Percentiles rank a stretch among this genome's conserved stretches.
Evolutionary conservation across 1,140 invertebrate genomes (phyloP).

Genomic region (Gerris buenoi): DNA sequence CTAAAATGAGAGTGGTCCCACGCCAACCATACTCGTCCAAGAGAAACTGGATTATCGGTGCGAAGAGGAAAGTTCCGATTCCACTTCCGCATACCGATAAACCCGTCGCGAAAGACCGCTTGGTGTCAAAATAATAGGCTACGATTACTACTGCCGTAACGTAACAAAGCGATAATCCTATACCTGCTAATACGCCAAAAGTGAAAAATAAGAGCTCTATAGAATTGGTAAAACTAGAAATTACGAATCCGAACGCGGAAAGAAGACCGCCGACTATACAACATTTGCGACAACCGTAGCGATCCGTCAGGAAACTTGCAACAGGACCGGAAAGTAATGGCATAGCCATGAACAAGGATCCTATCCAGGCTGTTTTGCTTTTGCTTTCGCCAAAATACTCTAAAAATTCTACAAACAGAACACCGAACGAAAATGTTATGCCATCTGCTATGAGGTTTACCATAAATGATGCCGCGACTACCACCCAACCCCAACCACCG

Average conservation of each 20-base stretch:
- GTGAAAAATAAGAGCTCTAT: constrained; percentile 67
- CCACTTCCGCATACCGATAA: constrained; percentile 81
- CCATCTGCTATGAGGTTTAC: constrained; percentile 84
- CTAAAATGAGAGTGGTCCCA: constrained; percentile 62
- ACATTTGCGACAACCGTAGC: constrained; percentile 35
- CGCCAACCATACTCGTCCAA: constrained; percentile 71
- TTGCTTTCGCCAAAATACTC: constrained; percentile 59
- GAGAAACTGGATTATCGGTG: constrained; percentile 63
- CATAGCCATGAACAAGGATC: constrained; percentile 78
- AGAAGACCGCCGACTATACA: constrained; percentile 48
- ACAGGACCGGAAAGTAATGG: constrained; percentile 76
- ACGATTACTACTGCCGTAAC: constrained; percentile 85
- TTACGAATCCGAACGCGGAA: constrained; percentile 61
- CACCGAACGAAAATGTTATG: constrained; percentile 72
- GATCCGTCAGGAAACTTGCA: constrained; percentile 71
- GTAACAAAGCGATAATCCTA: constrained; percentile 73
- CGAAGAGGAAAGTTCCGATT: constrained; percentile 77
- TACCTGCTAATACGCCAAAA: constrained; percentile 70
- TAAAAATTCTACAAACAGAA: constrained; percentile 64
- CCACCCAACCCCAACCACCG: constrained; percentile 47
- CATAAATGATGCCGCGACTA: constrained; percentile 71
- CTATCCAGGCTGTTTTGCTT: constrained; percentile 79
- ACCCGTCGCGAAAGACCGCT: constrained; percentile 79
- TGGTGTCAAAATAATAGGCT: constrained; percentile 89
- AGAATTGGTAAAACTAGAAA: constrained; percentile 58